phyloP scores from a whole-genome alignment of 2,888 invertebrate genomes.

The Syrphus vitripennis region DNA sequence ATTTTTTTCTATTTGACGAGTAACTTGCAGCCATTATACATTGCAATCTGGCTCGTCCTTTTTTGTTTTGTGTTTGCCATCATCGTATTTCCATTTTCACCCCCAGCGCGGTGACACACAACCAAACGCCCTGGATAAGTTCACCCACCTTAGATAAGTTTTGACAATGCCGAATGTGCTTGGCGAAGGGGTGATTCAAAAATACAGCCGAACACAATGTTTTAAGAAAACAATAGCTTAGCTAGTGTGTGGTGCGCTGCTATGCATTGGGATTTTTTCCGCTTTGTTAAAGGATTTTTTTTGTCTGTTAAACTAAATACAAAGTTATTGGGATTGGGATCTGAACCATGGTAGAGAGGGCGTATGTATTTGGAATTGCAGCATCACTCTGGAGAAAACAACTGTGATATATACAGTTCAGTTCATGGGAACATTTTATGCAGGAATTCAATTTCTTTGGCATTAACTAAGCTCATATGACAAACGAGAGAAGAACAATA shows the following conservation, averaged over 20 bases:
- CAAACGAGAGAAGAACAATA: constrained; percentile 51
- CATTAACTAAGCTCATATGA: constrained; percentile 38
- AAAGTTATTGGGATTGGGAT: neutral
- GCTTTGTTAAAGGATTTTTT: constrained; percentile 47
- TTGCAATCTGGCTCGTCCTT: constrained; percentile 18
- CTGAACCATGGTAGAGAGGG: constrained; percentile 7
- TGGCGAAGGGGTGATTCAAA: constrained; percentile 55
- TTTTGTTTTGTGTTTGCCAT: constrained; percentile 15
- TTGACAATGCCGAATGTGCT: constrained; percentile 32
- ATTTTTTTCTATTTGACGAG: constrained; percentile 18
- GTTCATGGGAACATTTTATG: constrained; percentile 61
- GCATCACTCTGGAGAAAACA: constrained; percentile 27
- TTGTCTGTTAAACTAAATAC: neutral
- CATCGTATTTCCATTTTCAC: constrained; percentile 14
- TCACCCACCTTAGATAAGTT: constrained; percentile 59
- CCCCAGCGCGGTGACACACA: constrained; percentile 7
- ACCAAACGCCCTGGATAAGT: constrained; percentile 24
- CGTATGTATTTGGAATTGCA: constrained; percentile 43
- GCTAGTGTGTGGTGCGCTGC: constrained; percentile 31
- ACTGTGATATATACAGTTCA: neutral
- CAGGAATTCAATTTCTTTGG: constrained; percentile 61
- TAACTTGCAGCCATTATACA: constrained; percentile 1
- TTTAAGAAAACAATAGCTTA: constrained; percentile 56
- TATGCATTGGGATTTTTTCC: constrained; percentile 63
- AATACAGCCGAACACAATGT: constrained; percentile 20